Percentiles rank a stretch among this genome's conserved stretches.
Evolutionary conservation across 2,888 invertebrate genomes (phyloP).

Genomic region (Lacanobia wlatinum): DNA sequence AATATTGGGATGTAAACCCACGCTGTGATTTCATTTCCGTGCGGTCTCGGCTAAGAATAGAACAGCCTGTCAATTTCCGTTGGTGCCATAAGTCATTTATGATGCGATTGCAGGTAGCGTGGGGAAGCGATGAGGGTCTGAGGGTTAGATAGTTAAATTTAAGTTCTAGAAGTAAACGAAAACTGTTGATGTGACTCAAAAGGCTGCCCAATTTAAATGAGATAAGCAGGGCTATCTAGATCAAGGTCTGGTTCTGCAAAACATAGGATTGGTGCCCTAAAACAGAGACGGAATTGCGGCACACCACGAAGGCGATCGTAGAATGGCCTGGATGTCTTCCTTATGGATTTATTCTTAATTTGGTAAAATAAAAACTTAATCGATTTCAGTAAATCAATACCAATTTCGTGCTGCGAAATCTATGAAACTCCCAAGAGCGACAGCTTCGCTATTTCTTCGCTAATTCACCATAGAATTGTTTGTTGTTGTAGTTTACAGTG

Average conservation of each 20-base stretch:
- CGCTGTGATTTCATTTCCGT: slow-evolving; percentile 32
- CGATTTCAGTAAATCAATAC: too few relatives aligned
- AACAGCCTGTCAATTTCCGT: slow-evolving; percentile 34
- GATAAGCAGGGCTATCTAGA: too few relatives aligned
- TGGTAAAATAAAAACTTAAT: too few relatives aligned
- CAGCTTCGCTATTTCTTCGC: neutral
- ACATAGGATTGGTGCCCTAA: too few relatives aligned
- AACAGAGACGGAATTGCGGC: too few relatives aligned
- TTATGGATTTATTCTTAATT: too few relatives aligned
- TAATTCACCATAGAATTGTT: neutral
- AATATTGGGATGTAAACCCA: slow-evolving; percentile 33
- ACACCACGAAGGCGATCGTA: too few relatives aligned
- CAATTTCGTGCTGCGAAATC: neutral
- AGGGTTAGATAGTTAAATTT: neutral
- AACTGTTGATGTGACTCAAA: too few relatives aligned
- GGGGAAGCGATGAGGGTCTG: neutral
- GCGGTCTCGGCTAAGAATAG: slow-evolving; percentile 35
- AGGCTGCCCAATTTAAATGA: too few relatives aligned
- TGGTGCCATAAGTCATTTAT: slow-evolving; percentile 1
- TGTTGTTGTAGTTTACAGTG: slow-evolving; percentile 1
- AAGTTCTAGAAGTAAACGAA: too few relatives aligned
- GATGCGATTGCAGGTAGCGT: slow-evolving; percentile 9
- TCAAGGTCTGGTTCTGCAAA: too few relatives aligned
- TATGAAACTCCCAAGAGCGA: neutral
- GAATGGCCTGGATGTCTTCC: too few relatives aligned